Conservation (phyloP, 2,113 vertebrate species). For the Leptocoma aspasia region DNA sequence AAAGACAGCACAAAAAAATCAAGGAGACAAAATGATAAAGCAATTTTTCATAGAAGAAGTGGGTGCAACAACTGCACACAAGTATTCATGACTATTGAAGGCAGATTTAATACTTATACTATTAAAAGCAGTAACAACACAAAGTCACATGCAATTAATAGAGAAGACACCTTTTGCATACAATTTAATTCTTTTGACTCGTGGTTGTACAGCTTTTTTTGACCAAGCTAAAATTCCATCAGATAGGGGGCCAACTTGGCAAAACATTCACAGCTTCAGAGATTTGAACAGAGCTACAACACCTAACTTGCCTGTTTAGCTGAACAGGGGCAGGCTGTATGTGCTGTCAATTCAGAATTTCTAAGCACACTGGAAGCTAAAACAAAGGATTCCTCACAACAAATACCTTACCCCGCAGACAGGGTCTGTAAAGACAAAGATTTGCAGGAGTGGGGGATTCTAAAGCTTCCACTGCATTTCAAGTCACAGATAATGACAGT, state of each 20-base stretch:
- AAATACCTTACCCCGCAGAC: background rate
- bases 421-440: background rate
- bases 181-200: background rate
- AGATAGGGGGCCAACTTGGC: background rate
- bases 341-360: background rate
- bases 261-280: background rate
- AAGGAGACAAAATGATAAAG: background rate
- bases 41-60: background rate
- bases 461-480: background rate
- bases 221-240: background rate
- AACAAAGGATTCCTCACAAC: background rate
- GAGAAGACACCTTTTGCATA: background rate
- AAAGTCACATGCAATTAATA: background rate
- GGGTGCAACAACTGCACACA: background rate
- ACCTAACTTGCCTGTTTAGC: background rate
- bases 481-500: background rate
- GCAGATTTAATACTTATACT: background rate
- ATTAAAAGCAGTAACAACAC: background rate
- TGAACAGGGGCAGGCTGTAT: background rate
- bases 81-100: background rate
- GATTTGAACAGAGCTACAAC: background rate
- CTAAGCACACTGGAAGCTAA: background rate
- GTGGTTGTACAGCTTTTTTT: background rate
- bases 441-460: background rate
- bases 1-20: background rate